Evolutionary conservation across 2,113 vertebrate species (phyloP).

Genomic region (Perccottus glenii): DNA sequence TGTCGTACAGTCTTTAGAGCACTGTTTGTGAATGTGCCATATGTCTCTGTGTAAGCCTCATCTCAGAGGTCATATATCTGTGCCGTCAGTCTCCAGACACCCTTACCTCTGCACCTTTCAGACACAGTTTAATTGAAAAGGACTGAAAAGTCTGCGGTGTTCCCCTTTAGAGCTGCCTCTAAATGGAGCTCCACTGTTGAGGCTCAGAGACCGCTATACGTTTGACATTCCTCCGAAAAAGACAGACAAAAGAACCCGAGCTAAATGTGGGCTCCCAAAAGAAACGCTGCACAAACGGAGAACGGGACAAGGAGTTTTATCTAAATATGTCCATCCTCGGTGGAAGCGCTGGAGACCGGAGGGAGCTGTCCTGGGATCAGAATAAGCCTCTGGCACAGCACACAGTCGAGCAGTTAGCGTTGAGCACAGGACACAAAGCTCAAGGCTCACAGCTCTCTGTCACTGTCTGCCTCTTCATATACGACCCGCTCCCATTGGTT

Average conservation of each 20-base stretch:
- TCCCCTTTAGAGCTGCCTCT: conserved; percentile 48
- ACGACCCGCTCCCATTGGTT: conserved; percentile 25
- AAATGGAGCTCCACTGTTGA: conserved; percentile 55
- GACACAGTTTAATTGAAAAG: conserved; percentile 64
- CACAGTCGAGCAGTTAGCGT: conserved; percentile 62
- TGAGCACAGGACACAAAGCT: conserved; percentile 42
- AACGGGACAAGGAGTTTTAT: conserved; percentile 52
- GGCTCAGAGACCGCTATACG: conserved; percentile 53
- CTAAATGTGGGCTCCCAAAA: conserved; percentile 67
- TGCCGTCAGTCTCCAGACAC: conserved; percentile 34
- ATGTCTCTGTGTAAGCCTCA: not conserved
- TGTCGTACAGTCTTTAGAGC: not conserved
- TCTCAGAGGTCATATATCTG: conserved; percentile 36
- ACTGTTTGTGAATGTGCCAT: not conserved
- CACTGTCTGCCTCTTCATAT: conserved; percentile 46
- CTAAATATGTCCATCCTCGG: conserved; percentile 67
- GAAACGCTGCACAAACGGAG: conserved; percentile 29
- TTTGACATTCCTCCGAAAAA: conserved; percentile 61
- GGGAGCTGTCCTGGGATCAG: conserved; percentile 78
- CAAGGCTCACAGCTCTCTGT: conserved; percentile 45
- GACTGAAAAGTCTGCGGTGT: conserved; percentile 52
- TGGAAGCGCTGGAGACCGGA: conserved; percentile 34
- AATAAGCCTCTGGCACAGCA: conserved; percentile 65
- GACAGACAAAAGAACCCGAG: conserved; percentile 50
- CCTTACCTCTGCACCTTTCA: conserved; percentile 16